phyloP scores from a whole-genome alignment of 1,140 invertebrate genomes.

The Zaprionus davidi region DNA sequence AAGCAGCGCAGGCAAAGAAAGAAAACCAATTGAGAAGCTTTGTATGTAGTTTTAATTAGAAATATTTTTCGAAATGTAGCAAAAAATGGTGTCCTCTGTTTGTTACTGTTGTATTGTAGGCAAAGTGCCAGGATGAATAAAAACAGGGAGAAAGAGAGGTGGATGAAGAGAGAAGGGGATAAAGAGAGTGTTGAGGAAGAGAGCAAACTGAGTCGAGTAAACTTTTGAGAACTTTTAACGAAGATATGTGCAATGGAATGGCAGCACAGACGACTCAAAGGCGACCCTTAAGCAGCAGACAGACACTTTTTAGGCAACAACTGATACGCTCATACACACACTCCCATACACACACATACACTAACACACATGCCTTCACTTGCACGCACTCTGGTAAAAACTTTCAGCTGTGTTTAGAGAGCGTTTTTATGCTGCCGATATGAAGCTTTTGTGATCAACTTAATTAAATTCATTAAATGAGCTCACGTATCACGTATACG shows the following conservation, averaged over 20 bases:
- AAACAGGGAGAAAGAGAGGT: neutral
- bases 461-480: constrained; percentile 75
- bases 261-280: constrained; percentile 15
- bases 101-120: constrained; percentile 50
- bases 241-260: constrained; percentile 49
- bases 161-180: constrained; percentile 2
- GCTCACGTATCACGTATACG: constrained; percentile 61
- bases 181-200: neutral
- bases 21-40: constrained; percentile 47
- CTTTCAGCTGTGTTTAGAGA: constrained; percentile 68
- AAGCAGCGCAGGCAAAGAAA: constrained; percentile 29
- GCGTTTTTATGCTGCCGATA: constrained; percentile 51
- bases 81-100: constrained; percentile 40
- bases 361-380: neutral
- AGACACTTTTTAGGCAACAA: constrained; percentile 34
- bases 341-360: neutral
- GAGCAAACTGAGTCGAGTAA: constrained; percentile 42
- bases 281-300: constrained; percentile 33
- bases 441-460: constrained; percentile 69
- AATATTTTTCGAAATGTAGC: constrained; percentile 61
- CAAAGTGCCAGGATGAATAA: constrained; percentile 57
- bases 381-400: constrained; percentile 1
- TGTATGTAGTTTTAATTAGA: constrained; percentile 73
- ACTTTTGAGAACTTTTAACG: constrained; percentile 75
- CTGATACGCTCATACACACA: constrained; percentile 21